These are phyloP conservation scores for Virgularia gustaviana DNA, from an alignment of 92 coral and sea anemone genomes.

Conservation along the genomic window DNA sequence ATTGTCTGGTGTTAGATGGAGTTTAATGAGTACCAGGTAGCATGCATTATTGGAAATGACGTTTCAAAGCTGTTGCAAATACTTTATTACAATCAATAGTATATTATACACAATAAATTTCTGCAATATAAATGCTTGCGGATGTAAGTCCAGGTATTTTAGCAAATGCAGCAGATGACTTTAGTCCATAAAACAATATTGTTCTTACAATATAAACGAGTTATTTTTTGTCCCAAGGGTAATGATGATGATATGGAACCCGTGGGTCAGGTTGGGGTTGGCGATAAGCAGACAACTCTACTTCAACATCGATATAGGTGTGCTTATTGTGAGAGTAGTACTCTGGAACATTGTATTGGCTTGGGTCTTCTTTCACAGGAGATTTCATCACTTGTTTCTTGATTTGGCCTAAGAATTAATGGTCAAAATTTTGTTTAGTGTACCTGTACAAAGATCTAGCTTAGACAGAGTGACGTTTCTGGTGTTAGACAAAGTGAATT, in stretches of 20 bases:
- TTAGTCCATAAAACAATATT: neutral
- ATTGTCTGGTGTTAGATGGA: too few species aligned
- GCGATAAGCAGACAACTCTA: constrained; percentile 57
- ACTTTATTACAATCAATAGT: neutral
- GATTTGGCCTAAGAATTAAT: constrained; percentile 27
- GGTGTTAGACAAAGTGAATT: too few species aligned
- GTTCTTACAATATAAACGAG: neutral
- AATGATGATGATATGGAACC: constrained; percentile 65
- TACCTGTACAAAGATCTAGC: too few species aligned
- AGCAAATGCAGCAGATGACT: neutral
- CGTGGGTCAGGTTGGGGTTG: constrained; percentile 84
- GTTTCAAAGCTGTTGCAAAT: neutral
- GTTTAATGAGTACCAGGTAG: too few species aligned
- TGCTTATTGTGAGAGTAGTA: constrained; percentile 70
- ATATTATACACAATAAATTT: neutral
- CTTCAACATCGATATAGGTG: constrained; percentile 71
- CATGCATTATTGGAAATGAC: neutral
- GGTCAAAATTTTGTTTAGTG: too few species aligned
- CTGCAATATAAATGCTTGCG: neutral
- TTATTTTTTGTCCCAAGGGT: constrained; percentile 75
- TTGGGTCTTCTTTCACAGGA: constrained; percentile 22
- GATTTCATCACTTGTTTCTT: constrained; percentile 46
- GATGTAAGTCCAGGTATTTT: neutral
- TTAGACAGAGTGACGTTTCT: too few species aligned
- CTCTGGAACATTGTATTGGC: constrained; percentile 68